Percentiles rank a stretch among this genome's conserved stretches.
phyloP scores from a whole-genome alignment of 2,888 invertebrate genomes.

The Ferrisia virgata region DNA sequence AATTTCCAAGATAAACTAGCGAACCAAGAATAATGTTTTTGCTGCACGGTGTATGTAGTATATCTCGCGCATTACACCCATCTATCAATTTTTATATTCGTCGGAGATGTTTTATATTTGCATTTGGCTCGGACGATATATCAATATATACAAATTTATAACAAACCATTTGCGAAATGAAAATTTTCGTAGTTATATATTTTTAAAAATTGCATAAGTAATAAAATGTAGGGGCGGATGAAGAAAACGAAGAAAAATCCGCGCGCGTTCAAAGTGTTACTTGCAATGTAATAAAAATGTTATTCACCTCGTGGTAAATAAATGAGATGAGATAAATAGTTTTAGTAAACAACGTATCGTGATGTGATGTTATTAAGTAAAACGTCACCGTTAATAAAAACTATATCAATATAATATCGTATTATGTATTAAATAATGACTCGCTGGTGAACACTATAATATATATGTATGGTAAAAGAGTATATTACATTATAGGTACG shows the following conservation, averaged over 20 bases:
- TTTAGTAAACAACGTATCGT: constrained; percentile 1
- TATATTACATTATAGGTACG: not conserved
- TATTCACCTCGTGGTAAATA: not conserved
- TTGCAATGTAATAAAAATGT: not conserved
- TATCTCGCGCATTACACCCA: not conserved
- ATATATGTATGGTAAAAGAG: too few relatives aligned
- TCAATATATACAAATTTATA: not conserved
- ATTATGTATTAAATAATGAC: not conserved
- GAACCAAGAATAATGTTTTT: not conserved
- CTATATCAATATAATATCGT: not conserved
- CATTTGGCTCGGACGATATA: not conserved
- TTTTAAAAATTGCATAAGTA: not conserved
- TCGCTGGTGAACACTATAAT: not conserved
- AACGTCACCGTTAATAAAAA: not conserved
- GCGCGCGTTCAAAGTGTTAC: not conserved
- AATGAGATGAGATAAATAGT: constrained; percentile 10
- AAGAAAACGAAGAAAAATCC: too few relatives aligned
- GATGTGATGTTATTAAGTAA: constrained; percentile 1
- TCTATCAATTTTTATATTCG: constrained; percentile 7
- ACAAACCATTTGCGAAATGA: not conserved
- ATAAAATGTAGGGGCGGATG: too few relatives aligned
- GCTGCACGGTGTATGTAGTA: not conserved
- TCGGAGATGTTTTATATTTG: not conserved
- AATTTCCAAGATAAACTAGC: not conserved
- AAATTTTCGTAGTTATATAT: not conserved